Evolutionary conservation across 1,140 invertebrate genomes (phyloP).

Genomic region (Luehdorfia chinensis): DNA sequence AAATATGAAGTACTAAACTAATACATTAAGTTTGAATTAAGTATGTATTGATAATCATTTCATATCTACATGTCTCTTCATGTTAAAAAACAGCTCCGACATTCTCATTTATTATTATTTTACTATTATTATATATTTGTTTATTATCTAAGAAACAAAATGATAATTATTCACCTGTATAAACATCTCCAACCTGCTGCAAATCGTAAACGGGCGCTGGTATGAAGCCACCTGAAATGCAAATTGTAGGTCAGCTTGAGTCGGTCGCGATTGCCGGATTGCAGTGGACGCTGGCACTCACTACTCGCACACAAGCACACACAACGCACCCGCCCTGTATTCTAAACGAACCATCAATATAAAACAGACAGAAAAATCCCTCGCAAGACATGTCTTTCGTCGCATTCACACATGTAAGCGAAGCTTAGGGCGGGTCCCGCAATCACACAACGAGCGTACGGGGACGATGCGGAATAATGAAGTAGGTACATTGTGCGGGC

Average conservation of each 20-base stretch:
- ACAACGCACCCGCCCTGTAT: not conserved
- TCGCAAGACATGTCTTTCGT: not conserved
- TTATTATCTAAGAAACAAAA: no score
- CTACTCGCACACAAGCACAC: constrained; percentile 10
- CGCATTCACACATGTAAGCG: not conserved
- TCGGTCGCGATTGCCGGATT: constrained; percentile 5
- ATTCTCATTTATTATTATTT: no score
- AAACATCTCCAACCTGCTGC: constrained; percentile 90
- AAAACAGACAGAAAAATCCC: no score
- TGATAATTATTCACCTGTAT: constrained; percentile 82
- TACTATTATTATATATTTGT: no score
- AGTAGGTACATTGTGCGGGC: constrained; percentile 56
- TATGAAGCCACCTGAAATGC: constrained; percentile 58
- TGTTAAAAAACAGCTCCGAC: no score
- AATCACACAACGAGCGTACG: constrained; percentile 22
- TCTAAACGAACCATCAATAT: no score
- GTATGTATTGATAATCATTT: no score
- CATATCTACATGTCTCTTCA: no score
- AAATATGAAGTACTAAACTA: no score
- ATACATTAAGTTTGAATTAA: no score
- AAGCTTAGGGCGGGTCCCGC: constrained; percentile 19
- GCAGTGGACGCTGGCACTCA: constrained; percentile 22
- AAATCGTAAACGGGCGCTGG: constrained; percentile 85
- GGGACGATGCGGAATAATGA: constrained; percentile 44
- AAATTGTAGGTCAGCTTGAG: constrained; percentile 15